These are phyloP conservation scores for Glareola pratincola DNA, from an alignment of 2,113 vertebrate species.

Conservation along the genomic window DNA sequence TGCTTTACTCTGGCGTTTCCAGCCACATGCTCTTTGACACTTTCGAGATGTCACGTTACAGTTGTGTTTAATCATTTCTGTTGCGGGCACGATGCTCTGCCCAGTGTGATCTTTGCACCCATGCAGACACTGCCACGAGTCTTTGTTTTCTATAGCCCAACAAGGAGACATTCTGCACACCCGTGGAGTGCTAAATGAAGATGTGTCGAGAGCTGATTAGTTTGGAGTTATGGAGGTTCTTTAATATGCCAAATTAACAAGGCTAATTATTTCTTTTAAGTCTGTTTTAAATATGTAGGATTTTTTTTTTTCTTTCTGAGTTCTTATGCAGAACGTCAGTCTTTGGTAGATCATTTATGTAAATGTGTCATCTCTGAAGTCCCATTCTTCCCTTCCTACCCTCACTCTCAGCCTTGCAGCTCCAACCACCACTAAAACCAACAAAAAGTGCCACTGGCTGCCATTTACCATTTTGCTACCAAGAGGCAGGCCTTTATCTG, in stretches of 20 bases:
- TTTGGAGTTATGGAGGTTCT: not conserved
- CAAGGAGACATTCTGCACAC: not conserved
- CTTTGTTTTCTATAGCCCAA: not conserved
- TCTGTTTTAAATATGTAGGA: not conserved
- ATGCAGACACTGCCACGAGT: not conserved
- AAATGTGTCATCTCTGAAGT: not conserved
- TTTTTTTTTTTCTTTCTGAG: not conserved
- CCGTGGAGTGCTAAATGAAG: not conserved
- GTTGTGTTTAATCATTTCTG: not conserved
- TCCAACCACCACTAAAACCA: not conserved
- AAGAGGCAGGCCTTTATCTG: not conserved
- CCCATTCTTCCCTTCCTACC: not conserved
- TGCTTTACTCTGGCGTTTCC: not conserved
- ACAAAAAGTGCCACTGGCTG: not conserved
- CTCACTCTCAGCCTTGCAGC: not conserved
- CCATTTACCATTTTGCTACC: not conserved
- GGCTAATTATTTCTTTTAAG: not conserved
- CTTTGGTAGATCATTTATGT: not conserved
- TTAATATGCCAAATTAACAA: not conserved
- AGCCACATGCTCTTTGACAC: not conserved
- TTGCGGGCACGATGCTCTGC: not conserved
- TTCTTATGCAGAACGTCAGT: not conserved
- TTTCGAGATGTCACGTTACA: not conserved
- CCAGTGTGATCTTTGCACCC: not conserved
- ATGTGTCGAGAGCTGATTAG: not conserved